phyloP scores from a whole-genome alignment of 2,888 invertebrate genomes.

The Andrena flavipes region DNA sequence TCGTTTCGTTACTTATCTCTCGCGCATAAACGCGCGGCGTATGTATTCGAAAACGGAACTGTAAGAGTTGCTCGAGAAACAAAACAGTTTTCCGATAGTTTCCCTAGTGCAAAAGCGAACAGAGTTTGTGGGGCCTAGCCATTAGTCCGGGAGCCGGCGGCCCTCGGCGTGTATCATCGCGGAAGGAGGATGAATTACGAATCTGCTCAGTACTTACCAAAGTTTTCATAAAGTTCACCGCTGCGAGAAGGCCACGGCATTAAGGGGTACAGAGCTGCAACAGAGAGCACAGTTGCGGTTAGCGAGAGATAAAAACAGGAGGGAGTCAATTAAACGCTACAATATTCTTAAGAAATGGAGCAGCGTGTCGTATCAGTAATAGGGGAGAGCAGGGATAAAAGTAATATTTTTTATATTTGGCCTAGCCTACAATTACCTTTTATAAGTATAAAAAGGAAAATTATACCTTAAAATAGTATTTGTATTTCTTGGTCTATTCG shows the following conservation, averaged over 20 bases:
- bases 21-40: conserved; percentile 35
- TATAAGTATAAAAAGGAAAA: too few relatives aligned
- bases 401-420: too few relatives aligned
- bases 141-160: conserved; percentile 52
- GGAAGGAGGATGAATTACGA: conserved; percentile 60
- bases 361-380: too few relatives aligned
- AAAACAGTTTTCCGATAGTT: conserved; percentile 73
- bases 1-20: conserved; percentile 50
- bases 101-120: conserved; percentile 62
- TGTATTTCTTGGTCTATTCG: too few relatives aligned
- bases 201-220: conserved; percentile 64
- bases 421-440: too few relatives aligned
- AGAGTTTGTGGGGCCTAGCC: conserved; percentile 39
- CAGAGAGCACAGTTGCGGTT: conserved; percentile 35
- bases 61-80: conserved; percentile 59
- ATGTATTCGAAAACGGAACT: conserved; percentile 47
- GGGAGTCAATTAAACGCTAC: background rate
- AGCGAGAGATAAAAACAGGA: background rate
- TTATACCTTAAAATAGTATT: too few relatives aligned
- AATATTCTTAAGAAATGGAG: background rate
- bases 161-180: conserved; percentile 59
- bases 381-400: too few relatives aligned
- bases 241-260: conserved; percentile 60
- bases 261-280: conserved; percentile 64
- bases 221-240: conserved; percentile 70